These are phyloP conservation scores for Sclerurus mexicanus DNA, from an alignment of 2,113 vertebrate genomes.

Conservation along the genomic window DNA sequence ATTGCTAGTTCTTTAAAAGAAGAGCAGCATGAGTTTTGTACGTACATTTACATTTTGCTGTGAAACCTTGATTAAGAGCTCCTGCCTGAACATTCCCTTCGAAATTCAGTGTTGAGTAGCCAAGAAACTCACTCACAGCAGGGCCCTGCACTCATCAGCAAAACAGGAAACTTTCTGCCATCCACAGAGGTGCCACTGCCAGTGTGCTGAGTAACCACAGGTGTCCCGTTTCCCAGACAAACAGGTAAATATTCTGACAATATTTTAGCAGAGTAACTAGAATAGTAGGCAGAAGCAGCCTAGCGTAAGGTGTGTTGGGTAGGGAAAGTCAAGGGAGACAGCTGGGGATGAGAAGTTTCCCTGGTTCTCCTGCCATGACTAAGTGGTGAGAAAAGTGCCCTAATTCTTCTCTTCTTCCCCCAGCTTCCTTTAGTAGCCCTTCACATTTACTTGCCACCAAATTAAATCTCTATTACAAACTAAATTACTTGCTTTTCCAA, in stretches of 20 bases:
- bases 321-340: neutral
- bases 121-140: neutral
- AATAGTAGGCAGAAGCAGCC: neutral
- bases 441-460: neutral
- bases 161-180: neutral
- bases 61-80: neutral
- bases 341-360: neutral
- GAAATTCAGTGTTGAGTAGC: neutral
- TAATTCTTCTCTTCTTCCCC: neutral
- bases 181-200: neutral
- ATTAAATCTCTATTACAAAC: too few relatives aligned
- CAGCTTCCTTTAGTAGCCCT: neutral
- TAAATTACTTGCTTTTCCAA: neutral
- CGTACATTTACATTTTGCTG: neutral
- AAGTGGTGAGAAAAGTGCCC: neutral
- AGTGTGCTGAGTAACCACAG: fast-evolving
- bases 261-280: neutral
- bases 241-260: too few relatives aligned
- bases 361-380: neutral
- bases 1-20: neutral
- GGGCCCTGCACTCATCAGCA: neutral
- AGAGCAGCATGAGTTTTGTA: neutral
- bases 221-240: neutral
- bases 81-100: neutral
- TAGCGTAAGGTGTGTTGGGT: neutral